Evolutionary conservation across 1,140 invertebrate genomes (phyloP).

Genomic region (Amphibalanus amphitrite): DNA sequence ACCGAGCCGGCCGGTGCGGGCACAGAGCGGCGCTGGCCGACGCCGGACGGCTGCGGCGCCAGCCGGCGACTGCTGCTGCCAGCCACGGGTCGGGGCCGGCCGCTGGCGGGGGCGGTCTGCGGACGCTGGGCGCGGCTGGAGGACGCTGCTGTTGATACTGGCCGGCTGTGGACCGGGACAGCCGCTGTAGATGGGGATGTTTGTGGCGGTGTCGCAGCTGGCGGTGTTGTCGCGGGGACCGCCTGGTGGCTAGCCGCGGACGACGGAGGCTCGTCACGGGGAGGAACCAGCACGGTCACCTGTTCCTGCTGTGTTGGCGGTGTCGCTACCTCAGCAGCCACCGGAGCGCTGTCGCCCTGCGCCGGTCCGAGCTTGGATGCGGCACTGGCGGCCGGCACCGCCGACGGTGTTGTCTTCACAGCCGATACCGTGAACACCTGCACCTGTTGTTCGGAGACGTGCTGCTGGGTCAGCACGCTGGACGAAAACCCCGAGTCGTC

Average conservation of each 20-base stretch:
- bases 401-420: neutral
- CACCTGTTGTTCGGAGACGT: neutral
- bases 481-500: neutral
- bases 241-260: neutral
- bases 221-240: too few relatives aligned
- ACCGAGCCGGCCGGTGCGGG: neutral
- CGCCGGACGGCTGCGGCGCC: too few relatives aligned
- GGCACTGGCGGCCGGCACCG: too few relatives aligned
- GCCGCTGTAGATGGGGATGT: too few relatives aligned
- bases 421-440: neutral
- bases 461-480: neutral
- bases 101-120: too few relatives aligned
- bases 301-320: neutral
- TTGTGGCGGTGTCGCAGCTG: too few relatives aligned
- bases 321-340: too few relatives aligned
- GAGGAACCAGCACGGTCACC: neutral
- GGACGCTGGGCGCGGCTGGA: too few relatives aligned
- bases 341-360: neutral
- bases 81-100: too few relatives aligned
- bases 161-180: too few relatives aligned
- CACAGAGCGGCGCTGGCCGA: neutral
- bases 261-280: neutral
- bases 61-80: too few relatives aligned
- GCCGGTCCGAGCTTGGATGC: neutral
- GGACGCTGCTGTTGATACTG: too few relatives aligned